A percentile compares a stretch with the other conserved stretches of the same genome.
These are phyloP conservation scores for Diabrotica balteata DNA, from an alignment of 2,888 invertebrate genomes.

Conservation along the genomic window DNA sequence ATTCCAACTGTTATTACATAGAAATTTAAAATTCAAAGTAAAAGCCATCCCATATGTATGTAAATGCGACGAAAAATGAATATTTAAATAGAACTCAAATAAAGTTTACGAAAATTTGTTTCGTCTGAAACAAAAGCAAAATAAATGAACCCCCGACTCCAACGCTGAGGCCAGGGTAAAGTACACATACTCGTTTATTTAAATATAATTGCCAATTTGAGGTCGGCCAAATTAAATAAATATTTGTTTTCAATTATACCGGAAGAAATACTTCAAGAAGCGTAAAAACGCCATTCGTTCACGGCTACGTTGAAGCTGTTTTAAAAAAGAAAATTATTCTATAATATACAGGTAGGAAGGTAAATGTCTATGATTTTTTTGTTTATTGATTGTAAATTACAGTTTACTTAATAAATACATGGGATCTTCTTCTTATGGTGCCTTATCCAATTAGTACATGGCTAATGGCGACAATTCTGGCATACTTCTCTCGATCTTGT, in stretches of 20 bases:
- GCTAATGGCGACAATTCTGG: too few relatives aligned
- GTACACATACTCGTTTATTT: slow-evolving; percentile 19
- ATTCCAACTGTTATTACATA: slow-evolving; percentile 62
- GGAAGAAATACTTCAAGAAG: slow-evolving; percentile 21
- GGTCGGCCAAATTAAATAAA: slow-evolving; percentile 32
- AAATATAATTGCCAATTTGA: slow-evolving; percentile 34
- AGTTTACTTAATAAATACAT: too few relatives aligned
- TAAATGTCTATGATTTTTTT: too few relatives aligned
- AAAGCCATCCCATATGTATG: slow-evolving; percentile 62
- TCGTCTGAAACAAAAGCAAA: slow-evolving; percentile 55
- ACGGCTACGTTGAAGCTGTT: too few relatives aligned
- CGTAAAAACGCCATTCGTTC: too few relatives aligned
- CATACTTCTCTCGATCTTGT: too few relatives aligned
- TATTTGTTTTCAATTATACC: slow-evolving; percentile 34
- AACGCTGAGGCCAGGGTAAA: neutral
- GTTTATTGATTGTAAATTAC: too few relatives aligned
- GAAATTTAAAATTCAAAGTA: slow-evolving; percentile 62
- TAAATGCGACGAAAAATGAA: slow-evolving; percentile 61
- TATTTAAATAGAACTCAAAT: slow-evolving; percentile 61
- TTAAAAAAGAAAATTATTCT: too few relatives aligned
- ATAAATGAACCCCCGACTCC: slow-evolving; percentile 49
- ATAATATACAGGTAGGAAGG: too few relatives aligned
- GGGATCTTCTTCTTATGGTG: too few relatives aligned
- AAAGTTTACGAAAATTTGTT: slow-evolving; percentile 59
- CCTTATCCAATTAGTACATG: too few relatives aligned